A percentile compares a stretch with the other conserved stretches of the same genome.
Conservation (phyloP, 2,888 invertebrate species). For the Volucella inanis region DNA sequence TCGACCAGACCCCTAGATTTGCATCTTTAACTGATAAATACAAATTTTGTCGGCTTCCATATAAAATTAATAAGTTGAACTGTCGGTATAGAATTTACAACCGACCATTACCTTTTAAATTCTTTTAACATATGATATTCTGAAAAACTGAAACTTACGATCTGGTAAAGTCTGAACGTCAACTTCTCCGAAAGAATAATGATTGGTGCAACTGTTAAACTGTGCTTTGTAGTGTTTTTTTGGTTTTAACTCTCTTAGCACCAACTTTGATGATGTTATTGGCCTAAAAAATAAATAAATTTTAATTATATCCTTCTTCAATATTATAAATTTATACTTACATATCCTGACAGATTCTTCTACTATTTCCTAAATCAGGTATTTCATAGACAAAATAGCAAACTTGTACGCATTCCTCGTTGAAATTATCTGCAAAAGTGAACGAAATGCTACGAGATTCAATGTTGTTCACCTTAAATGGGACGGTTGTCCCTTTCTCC, state of each 20-base stretch:
- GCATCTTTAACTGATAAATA: too few species aligned
- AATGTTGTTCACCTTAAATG: constrained; percentile 79
- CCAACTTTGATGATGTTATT: constrained; percentile 78
- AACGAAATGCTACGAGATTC: constrained; percentile 81
- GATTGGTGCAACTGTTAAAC: constrained; percentile 80
- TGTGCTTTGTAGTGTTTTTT: constrained; percentile 79
- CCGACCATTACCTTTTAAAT: too few species aligned
- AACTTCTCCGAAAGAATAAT: constrained; percentile 80
- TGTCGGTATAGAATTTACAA: too few species aligned
- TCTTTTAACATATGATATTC: neutral
- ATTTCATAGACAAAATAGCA: constrained; percentile 76
- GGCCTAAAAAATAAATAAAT: constrained; percentile 69
- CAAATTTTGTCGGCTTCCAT: too few species aligned
- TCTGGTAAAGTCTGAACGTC: constrained; percentile 81
- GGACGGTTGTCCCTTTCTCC: constrained; percentile 79
- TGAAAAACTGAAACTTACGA: constrained; percentile 78
- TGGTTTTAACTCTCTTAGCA: constrained; percentile 78
- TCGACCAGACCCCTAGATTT: too few species aligned
- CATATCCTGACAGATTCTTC: constrained; percentile 75
- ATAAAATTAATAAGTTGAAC: too few species aligned
- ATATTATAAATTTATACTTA: constrained; percentile 50
- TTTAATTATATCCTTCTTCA: neutral
- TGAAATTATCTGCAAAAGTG: constrained; percentile 79
- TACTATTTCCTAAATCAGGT: constrained; percentile 52
- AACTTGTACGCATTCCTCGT: constrained; percentile 80